A percentile compares a stretch with the other conserved stretches of the same genome.
Conservation (phyloP, 2,888 invertebrate genomes). For the Monoplex corrugatus region DNA sequence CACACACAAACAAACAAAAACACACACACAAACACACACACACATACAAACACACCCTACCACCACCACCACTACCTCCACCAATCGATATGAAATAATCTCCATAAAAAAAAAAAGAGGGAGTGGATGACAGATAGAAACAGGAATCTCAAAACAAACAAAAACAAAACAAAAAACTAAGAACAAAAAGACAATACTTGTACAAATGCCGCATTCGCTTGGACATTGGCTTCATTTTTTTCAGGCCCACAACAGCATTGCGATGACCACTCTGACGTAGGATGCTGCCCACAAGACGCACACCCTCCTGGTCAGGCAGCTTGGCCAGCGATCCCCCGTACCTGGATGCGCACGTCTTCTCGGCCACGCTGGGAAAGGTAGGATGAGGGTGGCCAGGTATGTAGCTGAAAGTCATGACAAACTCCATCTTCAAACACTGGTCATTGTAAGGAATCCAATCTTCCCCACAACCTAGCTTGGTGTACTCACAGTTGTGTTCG, state of each 20-base stretch:
- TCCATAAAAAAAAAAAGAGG: neutral
- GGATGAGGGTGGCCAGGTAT: neutral
- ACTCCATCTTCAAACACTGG: constrained; percentile 26
- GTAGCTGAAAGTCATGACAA: neutral
- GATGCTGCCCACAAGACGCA: neutral
- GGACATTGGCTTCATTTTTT: constrained; percentile 27
- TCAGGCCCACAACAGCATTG: neutral
- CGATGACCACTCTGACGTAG: neutral
- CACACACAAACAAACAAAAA: no score
- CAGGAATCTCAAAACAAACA: neutral
- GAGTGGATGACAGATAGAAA: neutral
- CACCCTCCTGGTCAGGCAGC: constrained; percentile 13
- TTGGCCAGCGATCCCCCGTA: constrained; percentile 3
- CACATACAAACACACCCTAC: no score
- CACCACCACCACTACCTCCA: no score
- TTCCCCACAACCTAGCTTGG: neutral
- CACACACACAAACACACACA: no score
- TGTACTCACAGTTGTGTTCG: constrained; percentile 36
- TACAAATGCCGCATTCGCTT: neutral
- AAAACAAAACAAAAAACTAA: neutral
- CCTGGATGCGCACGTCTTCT: neutral
- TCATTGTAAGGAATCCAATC: constrained; percentile 32
- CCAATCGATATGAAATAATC: no score
- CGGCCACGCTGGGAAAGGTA: constrained; percentile 22
- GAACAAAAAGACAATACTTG: neutral